Base-by-base conservation (phyloP, 1,140 invertebrate genomes). In the Ganaspis sp. region DNA sequence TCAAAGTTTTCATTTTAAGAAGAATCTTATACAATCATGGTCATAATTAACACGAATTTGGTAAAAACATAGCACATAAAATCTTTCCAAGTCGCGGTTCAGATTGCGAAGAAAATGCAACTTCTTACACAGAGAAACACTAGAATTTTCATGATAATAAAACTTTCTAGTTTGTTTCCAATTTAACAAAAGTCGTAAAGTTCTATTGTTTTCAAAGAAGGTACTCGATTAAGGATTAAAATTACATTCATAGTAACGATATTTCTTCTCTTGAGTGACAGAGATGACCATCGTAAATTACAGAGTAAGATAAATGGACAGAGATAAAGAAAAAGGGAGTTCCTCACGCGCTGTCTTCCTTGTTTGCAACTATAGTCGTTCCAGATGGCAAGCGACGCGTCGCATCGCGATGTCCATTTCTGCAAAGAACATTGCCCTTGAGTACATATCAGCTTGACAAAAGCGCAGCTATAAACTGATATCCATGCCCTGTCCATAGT, bases 321-420 rank as follows among this genome's bases (percentile, higher is more conserved):
- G 26, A 29, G 38, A 69, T 58, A 78, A 76, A 76, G 69, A 54
- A 71, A 49, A 49, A 49, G 15, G 45, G 45, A 26, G 58, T 64
- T 64, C 15, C 26, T 84, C 73, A 81, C 45, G 45, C 49, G 78
- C 71, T 81, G 81, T 84, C 80, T 80, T 80, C 72, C 70, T 83
- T 77, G 75, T 78, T 72, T 78, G 42, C 74, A 37, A 75, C 40
- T 69, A 38, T 78, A 83, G 77, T 76, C 73, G 69, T 73, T 72
- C 73, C 86, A 86, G 84, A 82, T 87, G 82, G 82, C 73, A 76
- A 75, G 74, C 83, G 82, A 76, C 29, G 6, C 29, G 6, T 79
- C 73, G 81, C 80, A 79, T 80, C 77, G 81, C 75, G 75, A 86
- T 70, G 58, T 77, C 54, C 79, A 73, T 77, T 78, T 77, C 73